Percentiles rank a stretch among this genome's conserved stretches.
These are phyloP conservation scores for Cyclura pinguis DNA, from an alignment of 2,797 vertebrate genomes.

Conservation along the genomic window DNA sequence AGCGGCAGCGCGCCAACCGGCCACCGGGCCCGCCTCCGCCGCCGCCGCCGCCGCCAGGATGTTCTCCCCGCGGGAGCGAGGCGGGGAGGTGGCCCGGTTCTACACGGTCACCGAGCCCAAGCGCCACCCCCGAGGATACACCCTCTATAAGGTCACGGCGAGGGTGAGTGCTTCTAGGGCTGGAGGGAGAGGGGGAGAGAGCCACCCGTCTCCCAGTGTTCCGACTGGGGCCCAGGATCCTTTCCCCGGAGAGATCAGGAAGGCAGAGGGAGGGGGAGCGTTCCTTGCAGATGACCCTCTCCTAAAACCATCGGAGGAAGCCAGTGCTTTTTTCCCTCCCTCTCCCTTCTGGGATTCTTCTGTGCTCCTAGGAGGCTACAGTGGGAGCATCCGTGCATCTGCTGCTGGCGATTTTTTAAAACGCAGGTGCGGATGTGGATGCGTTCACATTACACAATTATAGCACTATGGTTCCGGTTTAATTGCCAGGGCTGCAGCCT, in stretches of 20 bases:
- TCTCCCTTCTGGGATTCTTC: not conserved
- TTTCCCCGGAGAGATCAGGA: not conserved
- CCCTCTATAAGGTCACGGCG: slow-evolving; percentile 98
- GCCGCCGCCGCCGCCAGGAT: slow-evolving; percentile 79
- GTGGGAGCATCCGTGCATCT: too few relatives aligned
- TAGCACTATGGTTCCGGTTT: too few relatives aligned
- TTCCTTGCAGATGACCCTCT: not conserved
- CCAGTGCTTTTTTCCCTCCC: not conserved
- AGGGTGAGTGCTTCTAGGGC: slow-evolving; percentile 84
- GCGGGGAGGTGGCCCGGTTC: slow-evolving; percentile 93
- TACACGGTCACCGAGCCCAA: slow-evolving; percentile 96
- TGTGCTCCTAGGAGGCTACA: not conserved
- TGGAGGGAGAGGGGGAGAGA: not conserved
- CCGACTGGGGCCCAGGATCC: too few relatives aligned
- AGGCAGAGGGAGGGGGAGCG: not conserved
- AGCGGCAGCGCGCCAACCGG: not conserved
- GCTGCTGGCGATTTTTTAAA: too few relatives aligned
- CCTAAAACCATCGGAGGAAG: not conserved
- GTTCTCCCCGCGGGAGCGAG: slow-evolving; percentile 89
- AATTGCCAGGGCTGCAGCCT: too few relatives aligned
- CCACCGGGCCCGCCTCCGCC: not conserved
- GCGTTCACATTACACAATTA: too few relatives aligned
- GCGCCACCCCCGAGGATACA: slow-evolving; percentile 92
- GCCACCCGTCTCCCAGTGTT: too few relatives aligned
- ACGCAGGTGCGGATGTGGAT: too few relatives aligned